Base-by-base conservation (phyloP, 92 coral and sea anemone species). In the Galaxea fascicularis region DNA sequence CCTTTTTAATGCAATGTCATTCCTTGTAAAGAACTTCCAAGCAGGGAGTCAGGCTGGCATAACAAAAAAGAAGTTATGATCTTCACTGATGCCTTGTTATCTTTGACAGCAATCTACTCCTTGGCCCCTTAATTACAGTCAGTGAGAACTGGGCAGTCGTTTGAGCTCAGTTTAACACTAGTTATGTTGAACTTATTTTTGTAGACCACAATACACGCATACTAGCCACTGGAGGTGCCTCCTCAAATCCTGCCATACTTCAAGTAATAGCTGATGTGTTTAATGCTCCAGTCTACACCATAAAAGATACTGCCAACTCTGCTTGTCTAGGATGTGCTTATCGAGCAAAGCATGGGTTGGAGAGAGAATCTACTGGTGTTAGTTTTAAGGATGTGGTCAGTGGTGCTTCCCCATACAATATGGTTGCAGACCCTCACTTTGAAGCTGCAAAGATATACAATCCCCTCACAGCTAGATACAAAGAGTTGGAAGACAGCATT, bases 201-300 rank as follows among this genome's bases (percentile, higher is more conserved):
- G 15, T 56, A 95, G 99, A 93, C 46, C 77, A 86, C 54, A 91
- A 76, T 0, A 90, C 99, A 25, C 93, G 95, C 62, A 85, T 96
- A 8, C 82, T 96, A n/a, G 99, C 99, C 52, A 96, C 99, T 2
- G 99, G 99, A 10, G 99, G 99, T 57, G 99, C 99, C n/a, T 96
- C 99, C 0, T 91, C 95, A 79, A 96, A 96, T 90, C 79, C 73
- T n/a, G 84, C 94, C 68, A 96, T 96, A 31, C 98, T 96, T 35
- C 95, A 93, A 84, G 97, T 96, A 49, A 35, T 96, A 17, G 90
- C 98, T 3, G 97, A 96, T 54, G 92, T 96, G 11, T 96, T 96
- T 74, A 84, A 96, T 52, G 98, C 98, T 17, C 99, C 98, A 15
- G 99, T 96, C n/a, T 96, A 80, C 49, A 93, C 95, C 51, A 93